Percentiles rank a stretch among this genome's conserved stretches.
Conservation (phyloP, 64 coral and sea anemone species). For the Pocillopora damicornis region DNA sequence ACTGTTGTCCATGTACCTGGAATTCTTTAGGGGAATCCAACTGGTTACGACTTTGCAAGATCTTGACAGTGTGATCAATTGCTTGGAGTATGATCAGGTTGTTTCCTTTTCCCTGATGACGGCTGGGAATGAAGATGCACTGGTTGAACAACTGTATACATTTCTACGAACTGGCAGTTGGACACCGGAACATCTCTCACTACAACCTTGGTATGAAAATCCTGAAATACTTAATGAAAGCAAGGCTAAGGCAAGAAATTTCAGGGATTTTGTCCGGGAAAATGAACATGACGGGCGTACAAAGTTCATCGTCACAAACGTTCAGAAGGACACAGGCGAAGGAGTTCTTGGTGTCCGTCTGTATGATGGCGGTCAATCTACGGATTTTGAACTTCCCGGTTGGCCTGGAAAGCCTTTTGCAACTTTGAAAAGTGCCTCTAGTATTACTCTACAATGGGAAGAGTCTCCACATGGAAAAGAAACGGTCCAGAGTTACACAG, state of each 20-base stretch:
- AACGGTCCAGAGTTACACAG: background rate
- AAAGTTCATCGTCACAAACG: constrained; percentile 1
- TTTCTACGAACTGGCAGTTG: background rate
- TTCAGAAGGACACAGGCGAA: background rate
- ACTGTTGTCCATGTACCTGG: background rate
- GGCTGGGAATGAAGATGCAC: background rate
- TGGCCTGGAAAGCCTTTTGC: background rate
- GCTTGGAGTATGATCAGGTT: background rate
- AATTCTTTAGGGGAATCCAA: background rate
- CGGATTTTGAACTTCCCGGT: background rate
- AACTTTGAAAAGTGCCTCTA: background rate
- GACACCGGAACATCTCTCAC: background rate
- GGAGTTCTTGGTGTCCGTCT: background rate
- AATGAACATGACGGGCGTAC: background rate
- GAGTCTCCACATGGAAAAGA: background rate
- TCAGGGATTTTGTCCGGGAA: background rate
- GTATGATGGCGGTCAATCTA: background rate
- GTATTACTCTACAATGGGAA: background rate
- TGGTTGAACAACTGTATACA: background rate
- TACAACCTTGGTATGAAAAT: background rate
- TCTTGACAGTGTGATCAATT: background rate
- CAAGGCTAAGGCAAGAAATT: background rate
- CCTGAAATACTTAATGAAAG: background rate
- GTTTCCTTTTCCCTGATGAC: background rate
- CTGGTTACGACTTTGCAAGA: background rate